phyloP scores from a whole-genome alignment of 2,888 invertebrate species.

The Tigriopus californicus region DNA sequence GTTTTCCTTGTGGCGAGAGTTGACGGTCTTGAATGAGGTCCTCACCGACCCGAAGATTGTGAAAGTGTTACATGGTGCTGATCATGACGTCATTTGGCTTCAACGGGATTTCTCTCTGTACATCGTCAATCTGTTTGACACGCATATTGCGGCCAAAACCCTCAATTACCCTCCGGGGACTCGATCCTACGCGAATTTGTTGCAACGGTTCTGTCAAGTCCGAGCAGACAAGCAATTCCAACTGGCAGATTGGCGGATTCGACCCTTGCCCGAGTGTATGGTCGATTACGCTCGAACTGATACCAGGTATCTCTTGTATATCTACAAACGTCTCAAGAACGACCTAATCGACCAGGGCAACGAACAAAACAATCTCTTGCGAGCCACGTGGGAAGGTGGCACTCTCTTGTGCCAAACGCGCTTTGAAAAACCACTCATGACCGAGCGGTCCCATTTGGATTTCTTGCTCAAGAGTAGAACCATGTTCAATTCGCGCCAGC shows the following conservation, averaged over 20 bases:
- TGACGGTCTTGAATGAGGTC: slow-evolving; percentile 62
- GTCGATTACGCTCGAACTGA: slow-evolving; percentile 73
- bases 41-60: slow-evolving; percentile 74
- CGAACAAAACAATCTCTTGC: slow-evolving; percentile 42
- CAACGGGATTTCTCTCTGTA: slow-evolving; percentile 89
- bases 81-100: slow-evolving; percentile 71
- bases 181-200: slow-evolving; percentile 44
- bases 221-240: slow-evolving; percentile 75
- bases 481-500: slow-evolving; percentile 66
- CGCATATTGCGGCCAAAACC: slow-evolving; percentile 61
- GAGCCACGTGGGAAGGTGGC: slow-evolving; percentile 51
- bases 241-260: slow-evolving; percentile 79
- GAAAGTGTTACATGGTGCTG: slow-evolving; percentile 89
- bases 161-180: slow-evolving; percentile 40
- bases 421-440: slow-evolving; percentile 50
- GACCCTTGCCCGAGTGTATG: slow-evolving; percentile 64
- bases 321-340: slow-evolving; percentile 58
- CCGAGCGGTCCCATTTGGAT: slow-evolving; percentile 47
- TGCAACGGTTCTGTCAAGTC: slow-evolving; percentile 56
- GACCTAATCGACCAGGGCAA: slow-evolving; percentile 46
- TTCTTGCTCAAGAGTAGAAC: slow-evolving; percentile 53
- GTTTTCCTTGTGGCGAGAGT: slow-evolving; percentile 54
- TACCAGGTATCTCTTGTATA: slow-evolving; percentile 80
- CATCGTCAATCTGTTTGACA: slow-evolving; percentile 92
- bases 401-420: slow-evolving; percentile 41